Evolutionary conservation across 2,797 vertebrate species (phyloP).

Genomic region (Lacerta agilis): DNA sequence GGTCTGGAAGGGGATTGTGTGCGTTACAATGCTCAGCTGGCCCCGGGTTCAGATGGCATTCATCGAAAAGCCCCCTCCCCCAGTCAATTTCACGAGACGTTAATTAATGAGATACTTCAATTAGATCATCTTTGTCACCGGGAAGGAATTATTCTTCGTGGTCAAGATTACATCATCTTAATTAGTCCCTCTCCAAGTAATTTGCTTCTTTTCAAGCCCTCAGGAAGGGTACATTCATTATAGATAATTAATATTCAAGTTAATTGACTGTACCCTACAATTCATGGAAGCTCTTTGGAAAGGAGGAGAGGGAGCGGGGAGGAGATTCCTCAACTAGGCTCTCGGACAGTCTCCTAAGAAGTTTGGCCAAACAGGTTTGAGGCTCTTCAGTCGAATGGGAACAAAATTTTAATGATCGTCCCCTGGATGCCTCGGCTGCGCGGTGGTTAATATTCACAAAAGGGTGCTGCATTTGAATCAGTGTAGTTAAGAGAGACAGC

Average conservation of each 20-base stretch:
- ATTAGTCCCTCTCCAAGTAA: conserved; percentile 81
- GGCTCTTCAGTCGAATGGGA: background rate
- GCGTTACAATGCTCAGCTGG: conserved; percentile 59
- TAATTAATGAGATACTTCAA: conserved; percentile 81
- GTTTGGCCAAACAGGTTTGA: conserved; percentile 46
- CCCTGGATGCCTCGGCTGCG: conserved; percentile 42
- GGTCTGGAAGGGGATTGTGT: conserved; percentile 62
- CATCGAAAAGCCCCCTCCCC: conserved; percentile 70
- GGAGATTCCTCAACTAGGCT: conserved; percentile 61
- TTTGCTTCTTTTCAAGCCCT: conserved; percentile 78
- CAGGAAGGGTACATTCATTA: conserved; percentile 80
- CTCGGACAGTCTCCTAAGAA: conserved; percentile 50
- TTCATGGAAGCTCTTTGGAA: conserved; percentile 66
- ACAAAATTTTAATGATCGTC: conserved; percentile 57
- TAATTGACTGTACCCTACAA: conserved; percentile 78
- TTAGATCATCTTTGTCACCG: conserved; percentile 80
- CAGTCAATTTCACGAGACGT: conserved; percentile 79
- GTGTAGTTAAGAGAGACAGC: conserved; percentile 12
- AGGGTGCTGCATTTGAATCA: conserved; percentile 45
- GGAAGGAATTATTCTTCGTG: conserved; percentile 80
- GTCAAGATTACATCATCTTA: conserved; percentile 82
- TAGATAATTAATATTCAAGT: conserved; percentile 83
- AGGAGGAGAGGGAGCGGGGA: background rate
- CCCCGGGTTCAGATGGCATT: conserved; percentile 72
- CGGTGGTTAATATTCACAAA: conserved; percentile 47